Percentiles rank a stretch among this genome's conserved stretches.
These are phyloP conservation scores for Catharus ustulatus DNA, from an alignment of 2,797 vertebrate genomes.

Conservation along the genomic window DNA sequence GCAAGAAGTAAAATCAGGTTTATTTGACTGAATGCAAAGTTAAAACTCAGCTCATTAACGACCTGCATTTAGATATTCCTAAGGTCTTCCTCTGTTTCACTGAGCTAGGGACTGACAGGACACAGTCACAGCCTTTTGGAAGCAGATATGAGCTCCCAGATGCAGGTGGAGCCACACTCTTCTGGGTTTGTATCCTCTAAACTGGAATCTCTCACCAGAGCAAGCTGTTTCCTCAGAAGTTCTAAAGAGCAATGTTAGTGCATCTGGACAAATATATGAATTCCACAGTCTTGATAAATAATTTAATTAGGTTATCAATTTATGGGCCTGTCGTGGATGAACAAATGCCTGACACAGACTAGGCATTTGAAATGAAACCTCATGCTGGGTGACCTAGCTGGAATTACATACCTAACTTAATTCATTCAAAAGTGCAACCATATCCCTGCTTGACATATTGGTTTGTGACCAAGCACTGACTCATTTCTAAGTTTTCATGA, in stretches of 20 bases:
- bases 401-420: neutral
- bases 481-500: neutral
- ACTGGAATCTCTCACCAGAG: accelerated
- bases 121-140: neutral
- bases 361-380: neutral
- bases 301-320: neutral
- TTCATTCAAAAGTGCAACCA: neutral
- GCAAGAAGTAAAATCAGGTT: neutral
- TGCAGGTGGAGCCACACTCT: neutral
- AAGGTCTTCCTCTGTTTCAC: neutral
- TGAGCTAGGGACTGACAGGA: neutral
- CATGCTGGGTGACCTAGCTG: neutral
- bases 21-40: neutral
- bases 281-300: neutral
- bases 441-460: neutral
- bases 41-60: neutral
- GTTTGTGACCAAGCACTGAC: neutral
- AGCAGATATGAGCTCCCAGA: neutral
- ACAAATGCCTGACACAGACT: neutral
- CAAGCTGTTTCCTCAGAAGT: neutral
- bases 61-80: neutral
- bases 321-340: neutral
- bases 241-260: neutral
- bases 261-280: neutral
- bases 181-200: neutral